Conservation (phyloP, 1,140 invertebrate genomes). For the Drosophila serrata region DNA sequence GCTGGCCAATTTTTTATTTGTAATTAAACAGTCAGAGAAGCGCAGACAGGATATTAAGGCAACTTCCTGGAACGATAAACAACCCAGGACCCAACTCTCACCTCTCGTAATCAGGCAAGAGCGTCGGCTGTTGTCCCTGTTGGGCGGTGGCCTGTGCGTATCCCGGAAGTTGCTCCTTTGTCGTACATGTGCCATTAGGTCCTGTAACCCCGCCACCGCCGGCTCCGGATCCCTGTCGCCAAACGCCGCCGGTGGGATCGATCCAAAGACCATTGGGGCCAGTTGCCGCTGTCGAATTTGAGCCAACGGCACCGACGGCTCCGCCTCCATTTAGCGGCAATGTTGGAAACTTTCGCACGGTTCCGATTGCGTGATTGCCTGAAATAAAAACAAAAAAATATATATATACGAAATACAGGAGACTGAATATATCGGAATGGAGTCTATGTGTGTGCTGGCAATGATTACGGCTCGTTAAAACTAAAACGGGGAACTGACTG, state of each 20-base stretch:
- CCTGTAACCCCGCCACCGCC: not conserved
- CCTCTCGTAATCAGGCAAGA: constrained; percentile 85
- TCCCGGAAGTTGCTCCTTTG: constrained; percentile 85
- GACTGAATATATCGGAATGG: constrained; percentile 53
- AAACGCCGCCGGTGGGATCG: constrained; percentile 84
- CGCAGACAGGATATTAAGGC: constrained; percentile 78
- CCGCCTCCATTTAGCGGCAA: constrained; percentile 82
- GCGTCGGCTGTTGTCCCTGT: constrained; percentile 61
- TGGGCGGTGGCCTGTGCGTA: constrained; percentile 82
- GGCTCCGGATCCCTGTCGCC: constrained; percentile 63
- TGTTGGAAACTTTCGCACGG: constrained; percentile 85
- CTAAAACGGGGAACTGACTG: constrained; percentile 50
- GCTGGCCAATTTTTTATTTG: constrained; percentile 67
- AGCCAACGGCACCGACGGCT: constrained; percentile 31
- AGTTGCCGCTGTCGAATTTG: constrained; percentile 56
- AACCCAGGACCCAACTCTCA: constrained; percentile 57
- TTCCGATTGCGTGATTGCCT: constrained; percentile 86
- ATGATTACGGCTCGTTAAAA: constrained; percentile 68
- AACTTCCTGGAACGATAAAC: constrained; percentile 76
- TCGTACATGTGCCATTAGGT: constrained; percentile 51
- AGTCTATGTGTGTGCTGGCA: constrained; percentile 40
- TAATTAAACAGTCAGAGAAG: constrained; percentile 78
- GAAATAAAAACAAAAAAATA: constrained; percentile 69
- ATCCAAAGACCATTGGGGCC: constrained; percentile 81
- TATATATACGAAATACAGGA: constrained; percentile 34